Evolutionary conservation across 2,888 invertebrate species (phyloP).

Genomic region (Agrilus mali): DNA sequence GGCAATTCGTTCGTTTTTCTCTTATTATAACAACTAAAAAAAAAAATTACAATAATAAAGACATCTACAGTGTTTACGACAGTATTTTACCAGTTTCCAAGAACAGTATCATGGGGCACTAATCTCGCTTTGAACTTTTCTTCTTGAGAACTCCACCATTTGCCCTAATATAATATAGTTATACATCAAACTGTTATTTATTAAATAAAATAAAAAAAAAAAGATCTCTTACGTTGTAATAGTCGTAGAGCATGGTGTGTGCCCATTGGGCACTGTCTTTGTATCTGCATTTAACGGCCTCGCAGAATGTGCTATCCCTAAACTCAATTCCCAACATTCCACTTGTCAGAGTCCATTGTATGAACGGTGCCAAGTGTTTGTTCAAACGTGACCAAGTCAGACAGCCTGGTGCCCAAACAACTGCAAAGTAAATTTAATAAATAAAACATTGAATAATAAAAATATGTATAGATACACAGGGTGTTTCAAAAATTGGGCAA

Average conservation of each 20-base stretch:
- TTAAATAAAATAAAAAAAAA: conserved; percentile 4
- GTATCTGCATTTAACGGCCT: conserved; percentile 52
- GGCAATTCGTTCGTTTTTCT: conserved; percentile 75
- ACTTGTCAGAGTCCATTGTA: conserved; percentile 47
- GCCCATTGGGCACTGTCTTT: conserved; percentile 37
- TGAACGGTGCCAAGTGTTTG: conserved; percentile 52
- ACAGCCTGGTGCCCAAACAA: conserved; percentile 58
- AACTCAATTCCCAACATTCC: conserved; percentile 49
- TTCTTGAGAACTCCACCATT: conserved; percentile 44
- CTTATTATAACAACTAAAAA: conserved; percentile 53
- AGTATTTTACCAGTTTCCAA: conserved; percentile 31
- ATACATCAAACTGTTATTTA: not conserved
- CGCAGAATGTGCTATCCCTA: conserved; percentile 47
- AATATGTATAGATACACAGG: too few relatives aligned
- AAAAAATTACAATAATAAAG: conserved; percentile 3
- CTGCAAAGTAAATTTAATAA: conserved; percentile 27
- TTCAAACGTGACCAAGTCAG: conserved; percentile 54
- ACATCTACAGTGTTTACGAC: not conserved
- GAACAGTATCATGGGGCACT: conserved; percentile 40
- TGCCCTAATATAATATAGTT: conserved; percentile 35
- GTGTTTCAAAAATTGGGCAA: too few relatives aligned
- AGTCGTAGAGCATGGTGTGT: conserved; percentile 42
- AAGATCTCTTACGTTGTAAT: conserved; percentile 41
- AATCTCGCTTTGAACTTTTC: conserved; percentile 44
- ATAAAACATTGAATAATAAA: too few relatives aligned